A percentile compares a stretch with the other conserved stretches of the same genome.
phyloP scores from a whole-genome alignment of 2,888 invertebrate genomes.

The Acleris emargana region DNA sequence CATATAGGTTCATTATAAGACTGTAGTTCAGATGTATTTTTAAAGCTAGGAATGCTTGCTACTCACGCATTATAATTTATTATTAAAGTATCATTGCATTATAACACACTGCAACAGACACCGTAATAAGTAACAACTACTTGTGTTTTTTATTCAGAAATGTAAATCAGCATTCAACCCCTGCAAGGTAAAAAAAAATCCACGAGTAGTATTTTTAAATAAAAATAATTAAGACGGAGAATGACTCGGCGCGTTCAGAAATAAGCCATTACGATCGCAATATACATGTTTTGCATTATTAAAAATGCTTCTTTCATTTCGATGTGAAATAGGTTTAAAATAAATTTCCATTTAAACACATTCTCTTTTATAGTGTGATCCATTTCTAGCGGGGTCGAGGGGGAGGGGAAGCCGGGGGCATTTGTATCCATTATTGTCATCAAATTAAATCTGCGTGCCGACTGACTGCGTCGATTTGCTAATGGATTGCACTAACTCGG shows the following conservation, averaged over 20 bases:
- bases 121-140: too few relatives aligned
- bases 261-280: conserved; percentile 22
- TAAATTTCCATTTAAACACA: conserved; percentile 33
- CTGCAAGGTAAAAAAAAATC: too few relatives aligned
- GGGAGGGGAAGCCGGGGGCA: conserved; percentile 51
- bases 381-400: conserved; percentile 16
- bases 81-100: too few relatives aligned
- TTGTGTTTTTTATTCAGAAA: too few relatives aligned
- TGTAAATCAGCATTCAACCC: too few relatives aligned
- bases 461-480: conserved; percentile 59
- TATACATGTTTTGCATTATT: conserved; percentile 20
- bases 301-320: neutral
- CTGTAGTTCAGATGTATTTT: neutral
- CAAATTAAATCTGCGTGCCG: conserved; percentile 70
- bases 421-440: conserved; percentile 68
- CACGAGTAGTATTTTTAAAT: too few relatives aligned
- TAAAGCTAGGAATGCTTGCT: neutral
- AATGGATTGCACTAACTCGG: conserved; percentile 66
- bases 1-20: neutral
- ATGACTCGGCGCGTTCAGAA: conserved; percentile 1
- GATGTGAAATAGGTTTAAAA: conserved; percentile 22
- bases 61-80: too few relatives aligned
- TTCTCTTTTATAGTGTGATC: conserved; percentile 17
- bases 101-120: too few relatives aligned
- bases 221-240: conserved; percentile 14